phyloP scores from a whole-genome alignment of 2,888 invertebrate species.

The Trissoscelio sp. region DNA sequence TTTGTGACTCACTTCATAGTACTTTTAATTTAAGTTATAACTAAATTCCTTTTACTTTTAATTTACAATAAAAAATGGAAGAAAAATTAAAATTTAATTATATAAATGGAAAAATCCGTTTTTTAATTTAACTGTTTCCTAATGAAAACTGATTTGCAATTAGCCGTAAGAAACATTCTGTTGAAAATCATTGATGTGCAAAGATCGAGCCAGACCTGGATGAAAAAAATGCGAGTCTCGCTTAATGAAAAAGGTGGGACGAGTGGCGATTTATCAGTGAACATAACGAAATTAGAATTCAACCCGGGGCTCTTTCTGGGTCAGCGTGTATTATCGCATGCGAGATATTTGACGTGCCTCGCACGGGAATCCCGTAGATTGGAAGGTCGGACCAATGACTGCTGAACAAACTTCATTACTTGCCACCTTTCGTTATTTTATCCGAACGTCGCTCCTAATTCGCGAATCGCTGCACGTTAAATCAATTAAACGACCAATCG shows the following conservation, averaged over 20 bases:
- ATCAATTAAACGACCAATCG: slow-evolving; percentile 27
- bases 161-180: too few relatives aligned
- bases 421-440: slow-evolving; percentile 34
- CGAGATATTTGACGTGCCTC: slow-evolving; percentile 33
- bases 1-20: too few relatives aligned
- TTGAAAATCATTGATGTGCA: too few relatives aligned
- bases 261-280: slow-evolving; percentile 37
- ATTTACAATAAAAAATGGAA: too few relatives aligned
- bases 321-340: slow-evolving; percentile 47
- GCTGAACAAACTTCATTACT: slow-evolving; percentile 58
- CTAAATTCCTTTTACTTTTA: too few relatives aligned
- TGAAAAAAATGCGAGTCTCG: too few relatives aligned
- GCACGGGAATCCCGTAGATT: slow-evolving; percentile 29
- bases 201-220: too few relatives aligned
- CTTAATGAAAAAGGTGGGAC: slow-evolving; percentile 24
- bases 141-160: too few relatives aligned
- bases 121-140: too few relatives aligned
- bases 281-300: slow-evolving; percentile 59
- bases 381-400: slow-evolving; percentile 22
- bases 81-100: too few relatives aligned
- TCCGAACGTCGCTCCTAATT: slow-evolving; percentile 31
- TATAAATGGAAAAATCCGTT: too few relatives aligned
- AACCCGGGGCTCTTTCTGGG: slow-evolving; percentile 46
- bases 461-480: slow-evolving; percentile 36
- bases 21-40: too few relatives aligned